Evolutionary conservation across 2,888 invertebrate genomes (phyloP).

Genomic region (Kryphioiulus occultus): DNA sequence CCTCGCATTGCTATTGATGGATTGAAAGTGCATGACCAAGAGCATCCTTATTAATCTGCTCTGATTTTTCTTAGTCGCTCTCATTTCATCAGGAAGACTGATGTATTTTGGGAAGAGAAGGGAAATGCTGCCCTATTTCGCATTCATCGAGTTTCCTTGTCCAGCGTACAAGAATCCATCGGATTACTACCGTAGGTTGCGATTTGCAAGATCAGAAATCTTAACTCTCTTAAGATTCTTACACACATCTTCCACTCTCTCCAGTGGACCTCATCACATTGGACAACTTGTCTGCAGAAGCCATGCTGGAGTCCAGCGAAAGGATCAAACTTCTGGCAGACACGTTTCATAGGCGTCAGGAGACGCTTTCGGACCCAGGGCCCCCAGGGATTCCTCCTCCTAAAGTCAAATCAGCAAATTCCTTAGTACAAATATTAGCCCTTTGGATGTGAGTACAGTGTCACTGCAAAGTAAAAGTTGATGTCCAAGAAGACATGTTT

Average conservation of each 20-base stretch:
- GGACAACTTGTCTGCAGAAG: slow-evolving; percentile 91
- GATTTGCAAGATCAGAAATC: not conserved
- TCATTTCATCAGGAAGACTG: slow-evolving; percentile 88
- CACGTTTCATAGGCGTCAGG: slow-evolving; percentile 75
- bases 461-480: not conserved
- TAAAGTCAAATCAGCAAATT: slow-evolving; percentile 71
- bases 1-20: not conserved
- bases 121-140: slow-evolving; percentile 93
- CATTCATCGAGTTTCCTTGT: slow-evolving; percentile 89
- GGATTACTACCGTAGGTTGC: slow-evolving; percentile 78
- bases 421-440: slow-evolving; percentile 75
- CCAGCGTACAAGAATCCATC: slow-evolving; percentile 96
- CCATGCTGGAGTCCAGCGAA: slow-evolving; percentile 92
- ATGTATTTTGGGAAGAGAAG: slow-evolving; percentile 89
- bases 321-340: slow-evolving; percentile 89
- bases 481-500: too few species aligned
- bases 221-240: not conserved
- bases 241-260: too few species aligned
- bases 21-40: not conserved
- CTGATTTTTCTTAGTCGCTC: slow-evolving; percentile 67
- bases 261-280: slow-evolving; percentile 91
- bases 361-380: slow-evolving; percentile 73
- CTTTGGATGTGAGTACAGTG: slow-evolving; percentile 68
- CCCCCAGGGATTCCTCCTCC: slow-evolving; percentile 80
- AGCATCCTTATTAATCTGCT: not conserved